Conservation (phyloP, 92 coral and sea anemone genomes). For the Palythoa caribaeorum region DNA sequence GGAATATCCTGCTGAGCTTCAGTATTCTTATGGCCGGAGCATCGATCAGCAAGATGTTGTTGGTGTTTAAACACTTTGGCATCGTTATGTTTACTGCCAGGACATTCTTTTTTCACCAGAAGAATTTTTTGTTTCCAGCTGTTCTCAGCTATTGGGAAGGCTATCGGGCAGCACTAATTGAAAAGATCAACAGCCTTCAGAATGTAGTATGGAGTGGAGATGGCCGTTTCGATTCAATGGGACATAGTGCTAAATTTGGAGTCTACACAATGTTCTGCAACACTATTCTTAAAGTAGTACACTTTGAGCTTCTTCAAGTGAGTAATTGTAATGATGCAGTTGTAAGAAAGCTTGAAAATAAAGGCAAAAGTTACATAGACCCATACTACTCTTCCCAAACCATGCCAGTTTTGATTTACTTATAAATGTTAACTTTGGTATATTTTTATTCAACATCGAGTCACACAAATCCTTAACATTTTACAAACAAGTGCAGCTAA, state of each 20-base stretch:
- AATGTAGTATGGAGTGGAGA: conserved; percentile 3
- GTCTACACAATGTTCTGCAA: background rate
- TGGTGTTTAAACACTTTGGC: conserved; percentile 29
- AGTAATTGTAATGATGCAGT: background rate
- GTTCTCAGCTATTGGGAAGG: conserved; percentile 8
- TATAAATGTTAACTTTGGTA: background rate
- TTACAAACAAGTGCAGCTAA: background rate
- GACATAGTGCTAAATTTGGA: conserved; percentile 3
- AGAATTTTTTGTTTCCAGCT: conserved; percentile 1
- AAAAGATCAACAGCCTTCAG: background rate
- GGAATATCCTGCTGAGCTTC: conserved; percentile 28
- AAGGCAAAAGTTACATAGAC: background rate
- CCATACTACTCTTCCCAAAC: background rate
- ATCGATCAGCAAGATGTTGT: conserved; percentile 33
- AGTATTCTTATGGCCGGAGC: conserved; percentile 38
- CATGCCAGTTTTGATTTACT: background rate
- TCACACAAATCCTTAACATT: background rate
- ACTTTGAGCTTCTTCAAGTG: conserved; percentile 1
- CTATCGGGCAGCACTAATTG: background rate
- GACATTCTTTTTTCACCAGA: conserved; percentile 3
- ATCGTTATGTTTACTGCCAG: background rate
- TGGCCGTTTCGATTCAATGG: conserved; percentile 10
- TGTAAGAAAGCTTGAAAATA: background rate
- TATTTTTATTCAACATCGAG: conserved; percentile 1
- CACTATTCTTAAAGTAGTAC: conserved; percentile 4